Evolutionary conservation across 2,797 vertebrate species (phyloP).

Genomic region (Eulemur mongoz): DNA sequence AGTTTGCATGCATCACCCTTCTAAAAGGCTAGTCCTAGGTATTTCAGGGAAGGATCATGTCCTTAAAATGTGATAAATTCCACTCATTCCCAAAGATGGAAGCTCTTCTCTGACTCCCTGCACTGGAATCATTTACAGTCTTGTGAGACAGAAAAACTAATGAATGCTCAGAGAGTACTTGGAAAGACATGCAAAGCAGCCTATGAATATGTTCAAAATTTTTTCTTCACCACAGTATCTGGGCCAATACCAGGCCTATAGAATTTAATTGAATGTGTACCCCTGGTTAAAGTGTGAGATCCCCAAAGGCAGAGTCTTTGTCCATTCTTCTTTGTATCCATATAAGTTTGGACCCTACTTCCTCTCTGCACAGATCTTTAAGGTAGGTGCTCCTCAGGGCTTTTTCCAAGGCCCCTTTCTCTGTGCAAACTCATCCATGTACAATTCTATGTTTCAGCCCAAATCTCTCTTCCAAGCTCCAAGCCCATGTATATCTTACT

Average conservation of each 20-base stretch:
- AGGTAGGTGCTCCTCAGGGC: not conserved
- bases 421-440: not conserved
- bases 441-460: not conserved
- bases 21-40: not conserved
- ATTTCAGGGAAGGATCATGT: not conserved
- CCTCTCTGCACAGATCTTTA: not conserved
- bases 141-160: not conserved
- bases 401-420: not conserved
- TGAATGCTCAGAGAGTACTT: not conserved
- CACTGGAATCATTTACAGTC: not conserved
- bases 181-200: not conserved
- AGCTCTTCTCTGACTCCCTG: not conserved
- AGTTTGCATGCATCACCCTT: not conserved
- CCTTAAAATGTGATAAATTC: not conserved
- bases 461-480: not conserved
- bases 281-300: not conserved
- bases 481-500: not conserved
- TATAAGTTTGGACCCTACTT: not conserved
- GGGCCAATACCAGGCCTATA: not conserved
- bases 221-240: not conserved
- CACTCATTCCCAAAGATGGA: not conserved
- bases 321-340: not conserved
- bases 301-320: not conserved
- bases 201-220: constrained; percentile 13
- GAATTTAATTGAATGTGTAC: not conserved